Evolutionary conservation across 1,140 invertebrate species (phyloP).

Genomic region (Solen grandis): DNA sequence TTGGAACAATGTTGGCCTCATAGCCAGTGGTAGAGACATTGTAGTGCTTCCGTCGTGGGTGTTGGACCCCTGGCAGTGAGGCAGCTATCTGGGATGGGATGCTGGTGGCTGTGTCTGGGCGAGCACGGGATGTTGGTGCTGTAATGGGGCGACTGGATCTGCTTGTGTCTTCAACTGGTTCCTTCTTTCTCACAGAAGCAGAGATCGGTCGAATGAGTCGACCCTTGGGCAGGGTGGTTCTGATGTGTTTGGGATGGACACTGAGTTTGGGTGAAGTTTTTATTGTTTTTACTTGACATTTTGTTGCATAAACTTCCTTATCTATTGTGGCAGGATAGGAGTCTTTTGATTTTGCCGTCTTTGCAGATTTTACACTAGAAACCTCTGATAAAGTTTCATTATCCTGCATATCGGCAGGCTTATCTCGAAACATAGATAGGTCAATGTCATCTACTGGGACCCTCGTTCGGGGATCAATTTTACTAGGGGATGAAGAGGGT

Average conservation of each 20-base stretch:
- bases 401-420: conserved; percentile 59
- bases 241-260: conserved; percentile 70
- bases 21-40: conserved; percentile 56
- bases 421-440: conserved; percentile 63
- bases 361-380: conserved; percentile 66
- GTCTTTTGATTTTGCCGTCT: conserved; percentile 66
- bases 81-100: conserved; percentile 63
- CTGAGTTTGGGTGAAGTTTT: conserved; percentile 63
- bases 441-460: conserved; percentile 72
- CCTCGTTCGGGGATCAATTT: conserved; percentile 78
- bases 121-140: conserved; percentile 60
- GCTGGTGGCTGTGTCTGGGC: conserved; percentile 59
- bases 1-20: conserved; percentile 70
- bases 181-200: conserved; percentile 65
- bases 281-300: conserved; percentile 66
- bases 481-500: conserved; percentile 78
- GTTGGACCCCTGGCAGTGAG: conserved; percentile 60
- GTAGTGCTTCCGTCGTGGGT: conserved; percentile 51
- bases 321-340: conserved; percentile 51
- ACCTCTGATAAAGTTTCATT: conserved; percentile 64
- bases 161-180: conserved; percentile 45
- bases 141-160: conserved; percentile 62
- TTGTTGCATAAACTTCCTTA: conserved; percentile 69
- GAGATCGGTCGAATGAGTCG: conserved; percentile 75
- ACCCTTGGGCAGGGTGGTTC: conserved; percentile 73